Evolutionary conservation across 1,140 invertebrate species (phyloP).

Genomic region (Rhyzopertha dominica): DNA sequence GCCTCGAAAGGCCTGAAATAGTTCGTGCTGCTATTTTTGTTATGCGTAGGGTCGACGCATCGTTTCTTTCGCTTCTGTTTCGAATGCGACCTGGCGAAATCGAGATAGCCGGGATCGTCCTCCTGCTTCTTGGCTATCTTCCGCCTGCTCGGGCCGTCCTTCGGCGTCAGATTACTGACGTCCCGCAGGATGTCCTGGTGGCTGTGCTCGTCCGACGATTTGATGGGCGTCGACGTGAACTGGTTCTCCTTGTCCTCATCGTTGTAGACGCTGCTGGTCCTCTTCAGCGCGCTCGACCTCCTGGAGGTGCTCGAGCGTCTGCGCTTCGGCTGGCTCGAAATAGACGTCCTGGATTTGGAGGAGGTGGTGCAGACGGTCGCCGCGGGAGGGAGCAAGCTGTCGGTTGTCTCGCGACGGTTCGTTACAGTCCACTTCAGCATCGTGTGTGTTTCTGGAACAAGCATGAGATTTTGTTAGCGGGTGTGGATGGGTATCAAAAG

Average conservation of each 20-base stretch:
- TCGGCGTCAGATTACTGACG: conserved; percentile 42
- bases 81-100: conserved; percentile 14
- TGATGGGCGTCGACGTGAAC: conserved; percentile 43
- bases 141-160: conserved; percentile 3
- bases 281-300: conserved; percentile 22
- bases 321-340: conserved; percentile 20
- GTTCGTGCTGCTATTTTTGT: conserved; percentile 22
- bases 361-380: conserved; percentile 14
- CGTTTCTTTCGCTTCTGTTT: conserved; percentile 37
- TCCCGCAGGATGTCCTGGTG: conserved; percentile 35
- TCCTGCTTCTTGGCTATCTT: neutral
- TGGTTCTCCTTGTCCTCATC: conserved; percentile 42
- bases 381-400: conserved; percentile 14
- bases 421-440: conserved; percentile 44
- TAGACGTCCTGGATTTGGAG: conserved; percentile 27
- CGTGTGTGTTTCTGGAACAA: conserved; percentile 10
- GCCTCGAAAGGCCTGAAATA: conserved; percentile 38
- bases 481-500: neutral
- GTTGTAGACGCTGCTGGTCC: conserved; percentile 23
- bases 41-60: conserved; percentile 25
- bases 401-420: conserved; percentile 23
- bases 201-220: conserved; percentile 27
- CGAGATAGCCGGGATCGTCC: neutral
- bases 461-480: neutral
- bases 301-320: conserved; percentile 20